Conservation (phyloP, 1,140 invertebrate species). For the Ips typographus region DNA sequence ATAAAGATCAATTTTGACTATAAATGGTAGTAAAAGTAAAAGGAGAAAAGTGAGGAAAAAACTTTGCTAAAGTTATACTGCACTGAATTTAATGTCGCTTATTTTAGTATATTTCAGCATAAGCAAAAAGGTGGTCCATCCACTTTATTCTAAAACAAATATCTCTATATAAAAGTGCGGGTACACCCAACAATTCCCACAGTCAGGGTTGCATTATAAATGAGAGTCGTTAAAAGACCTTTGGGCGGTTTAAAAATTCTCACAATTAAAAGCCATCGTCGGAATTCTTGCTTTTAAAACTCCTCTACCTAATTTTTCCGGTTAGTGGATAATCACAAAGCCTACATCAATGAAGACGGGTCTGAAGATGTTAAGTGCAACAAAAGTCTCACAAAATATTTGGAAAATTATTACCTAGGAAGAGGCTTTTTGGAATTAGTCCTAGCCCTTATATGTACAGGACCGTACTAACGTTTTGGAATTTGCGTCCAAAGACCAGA, state of each 20-base stretch:
- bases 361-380: conserved; percentile 15
- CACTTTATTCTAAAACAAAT: too few relatives aligned
- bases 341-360: conserved; percentile 10
- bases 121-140: too few relatives aligned
- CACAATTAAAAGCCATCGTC: not conserved
- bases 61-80: too few relatives aligned
- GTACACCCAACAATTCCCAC: too few relatives aligned
- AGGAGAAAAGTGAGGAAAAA: too few relatives aligned
- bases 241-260: not conserved
- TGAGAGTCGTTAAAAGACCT: not conserved
- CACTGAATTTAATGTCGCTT: too few relatives aligned
- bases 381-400: conserved; percentile 27
- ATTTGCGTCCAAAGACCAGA: too few relatives aligned
- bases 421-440: not conserved
- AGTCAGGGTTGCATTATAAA: too few relatives aligned
- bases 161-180: too few relatives aligned
- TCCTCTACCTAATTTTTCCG: conserved; percentile 24
- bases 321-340: conserved; percentile 26
- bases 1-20: too few relatives aligned
- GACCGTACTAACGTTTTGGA: not conserved
- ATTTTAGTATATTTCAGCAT: too few relatives aligned
- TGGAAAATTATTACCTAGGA: conserved; percentile 21
- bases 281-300: conserved; percentile 13
- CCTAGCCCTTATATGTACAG: not conserved
- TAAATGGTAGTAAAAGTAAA: too few relatives aligned